Conservation (phyloP, 2,888 invertebrate genomes). For the Pocota personata region DNA sequence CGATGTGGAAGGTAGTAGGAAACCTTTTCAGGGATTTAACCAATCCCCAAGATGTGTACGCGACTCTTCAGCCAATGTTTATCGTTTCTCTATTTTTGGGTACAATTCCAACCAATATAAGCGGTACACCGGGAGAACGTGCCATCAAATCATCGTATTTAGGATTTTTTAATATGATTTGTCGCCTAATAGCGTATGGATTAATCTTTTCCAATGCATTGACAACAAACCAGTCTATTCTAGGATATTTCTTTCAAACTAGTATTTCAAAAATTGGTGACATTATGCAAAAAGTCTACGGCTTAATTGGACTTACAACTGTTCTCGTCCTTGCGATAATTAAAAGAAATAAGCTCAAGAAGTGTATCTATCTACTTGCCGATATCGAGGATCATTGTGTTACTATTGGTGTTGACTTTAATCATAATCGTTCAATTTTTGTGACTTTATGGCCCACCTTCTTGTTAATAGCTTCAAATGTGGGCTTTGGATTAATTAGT, state of each 20-base stretch:
- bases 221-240: constrained; percentile 78
- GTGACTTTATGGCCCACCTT: constrained; percentile 71
- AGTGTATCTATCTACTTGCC: constrained; percentile 67
- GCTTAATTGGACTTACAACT: constrained; percentile 75
- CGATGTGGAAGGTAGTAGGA: constrained; percentile 24
- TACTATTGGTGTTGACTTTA: constrained; percentile 76
- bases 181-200: constrained; percentile 78
- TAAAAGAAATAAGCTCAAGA: not conserved
- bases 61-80: constrained; percentile 79
- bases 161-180: constrained; percentile 77
- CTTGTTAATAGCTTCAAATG: constrained; percentile 61
- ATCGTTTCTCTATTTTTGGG: constrained; percentile 79
- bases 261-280: constrained; percentile 80
- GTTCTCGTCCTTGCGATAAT: not conserved
- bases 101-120: constrained; percentile 78
- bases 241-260: constrained; percentile 80
- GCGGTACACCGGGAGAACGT: constrained; percentile 74
- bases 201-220: constrained; percentile 78
- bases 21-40: constrained; percentile 74
- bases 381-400: constrained; percentile 75
- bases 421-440: constrained; percentile 69
- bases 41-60: constrained; percentile 79
- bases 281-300: constrained; percentile 79
- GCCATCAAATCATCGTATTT: constrained; percentile 76
- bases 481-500: constrained; percentile 74